phyloP scores from a whole-genome alignment of 35 echinoderm and acorn worm genomes.

The Amphiura filiformis region DNA sequence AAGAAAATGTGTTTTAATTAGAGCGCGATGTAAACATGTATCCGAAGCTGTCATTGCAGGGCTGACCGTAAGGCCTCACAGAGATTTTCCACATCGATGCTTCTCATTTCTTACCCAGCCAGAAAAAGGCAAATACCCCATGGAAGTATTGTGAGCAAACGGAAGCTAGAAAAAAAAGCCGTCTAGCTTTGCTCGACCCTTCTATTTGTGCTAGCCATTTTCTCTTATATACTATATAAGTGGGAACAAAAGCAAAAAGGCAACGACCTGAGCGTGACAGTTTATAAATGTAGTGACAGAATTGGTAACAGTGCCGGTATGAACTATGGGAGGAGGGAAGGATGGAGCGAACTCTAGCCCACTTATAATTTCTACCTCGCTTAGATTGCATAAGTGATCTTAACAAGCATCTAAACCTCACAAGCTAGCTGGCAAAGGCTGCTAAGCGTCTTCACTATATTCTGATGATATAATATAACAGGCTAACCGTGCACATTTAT shows the following conservation, averaged over 20 bases:
- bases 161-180: not conserved
- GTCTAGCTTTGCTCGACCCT: not conserved
- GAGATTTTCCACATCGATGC: slow-evolving; percentile 2
- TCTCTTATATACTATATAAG: not conserved
- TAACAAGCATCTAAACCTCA: not conserved
- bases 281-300: not conserved
- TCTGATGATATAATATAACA: not conserved
- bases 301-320: not conserved
- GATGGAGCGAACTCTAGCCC: not conserved
- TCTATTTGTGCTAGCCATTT: not conserved
- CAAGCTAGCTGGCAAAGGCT: too few relatives aligned
- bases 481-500: slow-evolving; percentile 6
- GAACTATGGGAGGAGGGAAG: not conserved
- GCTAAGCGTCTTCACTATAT: too few relatives aligned
- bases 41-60: not conserved
- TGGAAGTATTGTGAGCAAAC: slow-evolving; percentile 6
- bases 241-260: not conserved
- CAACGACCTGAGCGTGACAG: slow-evolving; percentile 12
- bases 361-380: not conserved
- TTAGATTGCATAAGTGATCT: slow-evolving; percentile 1
- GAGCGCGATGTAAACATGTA: not conserved
- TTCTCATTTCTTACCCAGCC: not conserved
- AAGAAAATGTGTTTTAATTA: not conserved
- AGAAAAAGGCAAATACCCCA: slow-evolving; percentile 1
- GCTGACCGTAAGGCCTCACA: not conserved